phyloP scores from a whole-genome alignment of 1,140 invertebrate genomes.

The Calephelis virginiensis region DNA sequence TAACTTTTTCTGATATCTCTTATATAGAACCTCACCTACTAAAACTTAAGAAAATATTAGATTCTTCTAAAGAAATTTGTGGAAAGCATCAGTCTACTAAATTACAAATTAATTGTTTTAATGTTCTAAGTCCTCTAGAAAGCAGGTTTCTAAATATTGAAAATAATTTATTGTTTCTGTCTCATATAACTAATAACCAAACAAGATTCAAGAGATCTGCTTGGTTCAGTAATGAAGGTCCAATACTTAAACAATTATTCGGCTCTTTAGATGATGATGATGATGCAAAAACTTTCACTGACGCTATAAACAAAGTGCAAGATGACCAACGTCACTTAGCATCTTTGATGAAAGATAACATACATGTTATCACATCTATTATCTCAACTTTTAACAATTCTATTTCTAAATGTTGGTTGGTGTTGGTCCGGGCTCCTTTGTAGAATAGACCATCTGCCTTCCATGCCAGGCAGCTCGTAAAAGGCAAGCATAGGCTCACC shows the following conservation, averaged over 20 bases:
- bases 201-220: neutral
- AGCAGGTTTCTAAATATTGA: neutral
- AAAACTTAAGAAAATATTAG: neutral
- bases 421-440: too few species aligned
- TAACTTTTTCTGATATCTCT: neutral
- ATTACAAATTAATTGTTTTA: neutral
- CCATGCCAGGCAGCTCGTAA: too few species aligned
- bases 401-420: neutral
- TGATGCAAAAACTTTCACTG: neutral
- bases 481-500: too few species aligned
- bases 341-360: constrained; percentile 2
- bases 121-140: neutral
- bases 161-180: neutral
- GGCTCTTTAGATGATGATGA: constrained; percentile 2
- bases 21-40: neutral
- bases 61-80: constrained; percentile 6
- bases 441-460: too few species aligned
- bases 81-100: neutral
- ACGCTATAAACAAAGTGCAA: neutral
- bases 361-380: neutral
- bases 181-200: constrained; percentile 2
- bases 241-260: constrained; percentile 5
- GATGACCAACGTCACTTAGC: neutral
- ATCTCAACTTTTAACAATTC: neutral
- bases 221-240: neutral